Percentiles rank a stretch among this genome's conserved stretches.
Evolutionary conservation across 2,888 invertebrate species (phyloP).

Genomic region (Ochropleura plecta): DNA sequence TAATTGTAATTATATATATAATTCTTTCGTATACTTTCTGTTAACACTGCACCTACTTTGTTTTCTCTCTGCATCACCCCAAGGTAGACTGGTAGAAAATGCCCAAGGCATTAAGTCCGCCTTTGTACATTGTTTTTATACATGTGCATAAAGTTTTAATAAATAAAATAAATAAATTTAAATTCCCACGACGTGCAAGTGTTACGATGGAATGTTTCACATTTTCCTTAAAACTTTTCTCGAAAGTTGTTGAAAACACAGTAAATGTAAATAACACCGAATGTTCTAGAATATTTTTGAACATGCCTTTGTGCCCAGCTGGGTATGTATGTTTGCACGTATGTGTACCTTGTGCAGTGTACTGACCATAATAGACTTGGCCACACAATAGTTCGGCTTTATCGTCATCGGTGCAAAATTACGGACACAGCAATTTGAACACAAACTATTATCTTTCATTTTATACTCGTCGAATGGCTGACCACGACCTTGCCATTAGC

Average conservation of each 20-base stretch:
- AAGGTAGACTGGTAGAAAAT: too few relatives aligned
- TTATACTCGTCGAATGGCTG: conserved; percentile 64
- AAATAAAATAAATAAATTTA: too few relatives aligned
- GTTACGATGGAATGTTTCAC: not conserved
- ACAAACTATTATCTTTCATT: conserved; percentile 64
- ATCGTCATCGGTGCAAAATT: conserved; percentile 67
- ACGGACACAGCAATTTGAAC: conserved; percentile 59
- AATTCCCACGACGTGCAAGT: not conserved
- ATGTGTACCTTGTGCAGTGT: conserved; percentile 25
- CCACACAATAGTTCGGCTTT: conserved; percentile 56
- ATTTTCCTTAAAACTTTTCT: conserved; percentile 21
- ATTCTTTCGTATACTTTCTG: too few relatives aligned
- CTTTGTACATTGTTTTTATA: too few relatives aligned
- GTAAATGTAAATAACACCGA: conserved; percentile 4
- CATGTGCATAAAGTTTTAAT: too few relatives aligned
- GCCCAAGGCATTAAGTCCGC: too few relatives aligned
- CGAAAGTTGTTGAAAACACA: conserved; percentile 8
- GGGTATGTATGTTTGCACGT: conserved; percentile 42
- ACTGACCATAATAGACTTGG: conserved; percentile 41
- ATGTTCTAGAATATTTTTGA: conserved; percentile 24
- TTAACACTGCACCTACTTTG: too few relatives aligned
- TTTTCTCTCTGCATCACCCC: too few relatives aligned
- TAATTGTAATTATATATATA: too few relatives aligned
- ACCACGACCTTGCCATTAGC: conserved; percentile 71
- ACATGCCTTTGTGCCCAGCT: conserved; percentile 14